Evolutionary conservation across 2,888 invertebrate genomes (phyloP), one percentile per base, ranked within the genome.

Genomic region (Eristalis tenax): DNA sequence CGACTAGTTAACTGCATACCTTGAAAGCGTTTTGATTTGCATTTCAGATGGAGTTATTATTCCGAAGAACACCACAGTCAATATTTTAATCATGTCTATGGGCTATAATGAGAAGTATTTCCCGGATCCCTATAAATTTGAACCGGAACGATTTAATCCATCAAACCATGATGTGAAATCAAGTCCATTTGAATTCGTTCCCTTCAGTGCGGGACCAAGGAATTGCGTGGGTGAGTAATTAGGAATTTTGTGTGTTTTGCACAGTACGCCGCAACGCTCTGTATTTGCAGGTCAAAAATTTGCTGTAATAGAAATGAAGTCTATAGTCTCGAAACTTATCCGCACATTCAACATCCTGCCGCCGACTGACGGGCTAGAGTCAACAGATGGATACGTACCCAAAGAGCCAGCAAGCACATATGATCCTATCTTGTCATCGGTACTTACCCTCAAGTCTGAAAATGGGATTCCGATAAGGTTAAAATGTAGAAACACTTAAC

Each of bases 191-290:
- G 83, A 90, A 28, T 90, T 82, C 65, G 76, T 91, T n/a, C 92
- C 92, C 6, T 92, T 92, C 38, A 91, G 91, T 61, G 92, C 92
- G 4, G 92, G 91, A 13, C 94, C 95, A 0, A 93, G 95, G 68
- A 95, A 91, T 71, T 91, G 92, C 28, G 90, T 91, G 38, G 92
- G 92, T n/a, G 5, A n/a, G 43, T n/a, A 43, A 38, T 38, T 13
- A 3, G 13, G 0, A 38, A 38, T 35, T 10, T 11, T 13, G 2
- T 13, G 2, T 38, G 38, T 13, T 13, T 13, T 2, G 11, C 38
- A 35, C 1, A 38, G 4, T 38, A n/a, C n/a, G 38, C 13, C 0
- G 2, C 0, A 13, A 13, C 13, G 11, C 38, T 38, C 13, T 38
- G 2, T 13, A 4, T 13, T 38, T 38, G 2, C 13, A 38, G 38